Evolutionary conservation across 92 coral and sea anemone genomes (phyloP).

Genomic region (Actinernus sp.): DNA sequence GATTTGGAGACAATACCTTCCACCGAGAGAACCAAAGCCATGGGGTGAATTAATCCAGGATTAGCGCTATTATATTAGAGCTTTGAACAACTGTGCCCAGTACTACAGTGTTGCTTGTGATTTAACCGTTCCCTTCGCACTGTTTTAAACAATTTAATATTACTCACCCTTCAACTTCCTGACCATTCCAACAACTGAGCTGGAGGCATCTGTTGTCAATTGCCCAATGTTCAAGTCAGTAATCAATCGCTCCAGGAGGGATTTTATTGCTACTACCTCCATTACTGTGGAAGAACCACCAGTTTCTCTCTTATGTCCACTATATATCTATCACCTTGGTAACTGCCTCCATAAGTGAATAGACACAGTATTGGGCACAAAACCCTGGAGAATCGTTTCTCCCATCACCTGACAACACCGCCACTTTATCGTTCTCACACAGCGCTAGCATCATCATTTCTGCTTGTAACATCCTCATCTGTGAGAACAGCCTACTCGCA

Average conservation of each 20-base stretch:
- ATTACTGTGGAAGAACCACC: constrained; percentile 50
- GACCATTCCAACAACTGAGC: constrained; percentile 46
- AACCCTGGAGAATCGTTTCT: constrained; percentile 51
- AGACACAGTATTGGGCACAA: constrained; percentile 39
- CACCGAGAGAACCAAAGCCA: too few species aligned
- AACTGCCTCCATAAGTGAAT: constrained; percentile 25
- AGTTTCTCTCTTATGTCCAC: constrained; percentile 35
- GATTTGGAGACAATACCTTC: too few species aligned
- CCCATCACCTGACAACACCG: constrained; percentile 43
- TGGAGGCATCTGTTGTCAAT: constrained; percentile 45
- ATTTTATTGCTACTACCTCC: constrained; percentile 39
- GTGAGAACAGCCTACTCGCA: too few species aligned
- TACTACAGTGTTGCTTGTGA: not conserved
- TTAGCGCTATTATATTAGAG: too few species aligned
- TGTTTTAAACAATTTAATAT: too few species aligned
- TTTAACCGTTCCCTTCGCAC: too few species aligned
- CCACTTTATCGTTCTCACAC: constrained; percentile 21
- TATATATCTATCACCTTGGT: constrained; percentile 22
- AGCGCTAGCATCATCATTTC: too few species aligned
- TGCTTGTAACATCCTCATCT: too few species aligned
- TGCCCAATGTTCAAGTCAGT: constrained; percentile 24
- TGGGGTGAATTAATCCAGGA: too few species aligned
- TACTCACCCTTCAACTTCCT: constrained; percentile 46
- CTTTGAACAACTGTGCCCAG: not conserved
- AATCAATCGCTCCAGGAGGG: constrained; percentile 20